phyloP scores from a whole-genome alignment of 2,797 vertebrate genomes.

The Gadopsis marmoratus region DNA sequence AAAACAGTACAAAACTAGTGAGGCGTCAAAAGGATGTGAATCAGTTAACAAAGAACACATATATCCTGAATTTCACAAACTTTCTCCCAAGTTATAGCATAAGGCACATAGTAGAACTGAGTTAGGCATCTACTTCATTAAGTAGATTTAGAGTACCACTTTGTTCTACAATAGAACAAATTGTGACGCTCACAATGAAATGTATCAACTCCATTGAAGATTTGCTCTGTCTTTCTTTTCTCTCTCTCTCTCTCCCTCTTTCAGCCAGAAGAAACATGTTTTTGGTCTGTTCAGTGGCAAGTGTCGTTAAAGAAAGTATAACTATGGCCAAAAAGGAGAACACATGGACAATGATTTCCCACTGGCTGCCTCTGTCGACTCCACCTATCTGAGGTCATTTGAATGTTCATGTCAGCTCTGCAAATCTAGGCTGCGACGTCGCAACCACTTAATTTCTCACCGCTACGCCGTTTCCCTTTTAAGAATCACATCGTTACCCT shows the following conservation, averaged over 20 bases:
- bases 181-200: conserved; percentile 92
- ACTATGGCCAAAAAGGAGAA: conserved; percentile 84
- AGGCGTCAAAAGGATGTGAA: conserved; percentile 98
- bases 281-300: conserved; percentile 97
- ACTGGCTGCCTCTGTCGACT: conserved; percentile 73
- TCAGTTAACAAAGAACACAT: conserved; percentile 99
- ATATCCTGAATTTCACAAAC: conserved; percentile 99
- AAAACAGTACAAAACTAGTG: conserved; percentile 99
- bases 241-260: conserved; percentile 81
- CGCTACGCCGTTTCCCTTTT: conserved; percentile 43
- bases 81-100: conserved; percentile 98
- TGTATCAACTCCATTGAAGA: conserved; percentile 89
- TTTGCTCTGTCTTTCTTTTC: conserved; percentile 76
- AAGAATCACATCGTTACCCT: conserved; percentile 89
- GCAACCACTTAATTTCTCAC: conserved; percentile 52
- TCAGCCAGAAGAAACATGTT: conserved; percentile 92
- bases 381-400: conserved; percentile 78
- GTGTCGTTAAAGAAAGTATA: conserved; percentile 91
- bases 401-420: conserved; percentile 70
- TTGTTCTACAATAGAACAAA: conserved; percentile 97
- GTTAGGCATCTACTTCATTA: conserved; percentile 96
- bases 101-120: conserved; percentile 99
- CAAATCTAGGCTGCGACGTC: conserved; percentile 65
- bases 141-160: conserved; percentile 97
- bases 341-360: conserved; percentile 75